Base-by-base conservation (phyloP, 2,797 vertebrate species). In the Florisuga fusca region DNA sequence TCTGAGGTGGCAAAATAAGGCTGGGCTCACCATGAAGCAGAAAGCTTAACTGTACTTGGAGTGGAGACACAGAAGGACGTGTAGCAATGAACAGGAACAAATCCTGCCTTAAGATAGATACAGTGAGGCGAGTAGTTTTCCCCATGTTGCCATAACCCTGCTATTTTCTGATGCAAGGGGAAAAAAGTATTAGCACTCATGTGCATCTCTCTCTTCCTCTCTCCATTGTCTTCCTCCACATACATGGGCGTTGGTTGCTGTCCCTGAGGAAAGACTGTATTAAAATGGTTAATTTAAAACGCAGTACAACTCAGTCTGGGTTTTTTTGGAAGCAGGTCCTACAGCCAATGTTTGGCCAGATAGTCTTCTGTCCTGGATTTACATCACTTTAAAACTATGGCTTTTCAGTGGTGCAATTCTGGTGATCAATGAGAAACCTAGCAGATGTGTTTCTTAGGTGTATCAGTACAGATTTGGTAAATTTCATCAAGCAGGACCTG, bases 1-100 rank as follows among this genome's bases (percentile, higher is more conserved):
- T 72, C 71, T 69, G 41, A 94, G 87, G 90, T 87, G 62, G 88
- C 66, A 92, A 84, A 90, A 89, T 84, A 96, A 86, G 36, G 26
- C 45, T 81, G 54, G 72, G 55, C 77, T 95, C 88, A 75, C 62
- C 41, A 21, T 50, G 67, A 90, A 85, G 74, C 55, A 64, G 90
- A 90, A 64, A 72, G 15, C 34, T 81, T 72, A 93, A 71, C 26
- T 22, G 29, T 92, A 72, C 45, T 53, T 84, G 12, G 27, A 90
- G 55, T 64, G 68, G 54, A 93, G 73, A 83, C 91, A 94, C 64
- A n/a, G 62, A 84, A 7, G 19, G 25, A 79, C 0, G 1, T 45
- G 22, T 29, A 15, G 58, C 79, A 89, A 82, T 63, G 64, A 85
- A 95, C 94, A 92, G 18, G 31, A 95, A 84, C 50, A 94, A 95